Evolutionary conservation across 2,888 invertebrate genomes (phyloP), one percentile per base, ranked within the genome.

Genomic region (Cyrtodaria siliqua): DNA sequence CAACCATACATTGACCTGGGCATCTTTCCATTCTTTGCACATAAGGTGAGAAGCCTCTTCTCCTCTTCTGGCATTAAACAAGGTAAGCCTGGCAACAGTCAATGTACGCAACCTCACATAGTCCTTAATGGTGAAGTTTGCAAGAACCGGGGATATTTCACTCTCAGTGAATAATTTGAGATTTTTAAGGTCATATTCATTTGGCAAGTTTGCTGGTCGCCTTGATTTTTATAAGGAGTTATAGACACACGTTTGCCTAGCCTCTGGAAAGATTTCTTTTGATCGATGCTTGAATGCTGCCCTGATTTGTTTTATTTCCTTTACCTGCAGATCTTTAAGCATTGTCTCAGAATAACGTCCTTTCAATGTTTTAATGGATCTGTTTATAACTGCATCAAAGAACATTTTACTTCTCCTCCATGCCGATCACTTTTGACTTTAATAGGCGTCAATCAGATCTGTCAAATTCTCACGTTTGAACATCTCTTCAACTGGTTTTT

Each of bases 91-190:
- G n/a, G n/a, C n/a, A n/a, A n/a, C n/a, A n/a, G n/a, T n/a, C 23
- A 81, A 55, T n/a, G 53, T 59, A 20, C 67, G 62, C 6, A 78
- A 61, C 71, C 64, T 76, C 2, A 49, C 38, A 62, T 69, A 75
- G 4, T 59, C n/a, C 16, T 50, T 55, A 8, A 78, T 33, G 2
- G 23, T 44, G 61, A 55, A 74, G 23, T 56, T 40, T 20, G 59
- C 38, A 14, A 62, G 38, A 3, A 47, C 16, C 18, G 44, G 23
- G 23, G 26, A 24, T 20, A 75, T 67, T 52, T 79, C 63, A 24
- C 24, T n/a, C 16, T 50, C 4, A n/a, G 71, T 53, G 40, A 52
- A 79, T 12, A 16, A 24, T 55, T 70, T 71, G 4, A 79, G 16
- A 49, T 67, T 60, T 49, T 20, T 18, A 8, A 71, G 4, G 16